These are phyloP conservation scores for Brotula barbata DNA, from an alignment of 2,797 vertebrate genomes.

Conservation along the genomic window DNA sequence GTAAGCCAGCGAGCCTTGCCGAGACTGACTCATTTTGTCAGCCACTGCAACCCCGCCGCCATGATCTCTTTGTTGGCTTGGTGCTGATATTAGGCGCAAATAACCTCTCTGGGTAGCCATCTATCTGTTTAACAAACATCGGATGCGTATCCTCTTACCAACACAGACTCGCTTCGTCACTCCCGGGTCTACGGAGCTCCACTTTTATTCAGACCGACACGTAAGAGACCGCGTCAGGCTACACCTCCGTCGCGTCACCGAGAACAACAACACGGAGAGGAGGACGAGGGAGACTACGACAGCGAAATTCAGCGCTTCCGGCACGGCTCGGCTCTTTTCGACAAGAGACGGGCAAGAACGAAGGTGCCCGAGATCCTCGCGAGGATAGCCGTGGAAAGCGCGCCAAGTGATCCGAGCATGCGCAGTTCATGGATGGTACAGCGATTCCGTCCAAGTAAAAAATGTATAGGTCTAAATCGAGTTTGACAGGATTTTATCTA, in stretches of 20 bases:
- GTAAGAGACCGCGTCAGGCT: constrained; percentile 99
- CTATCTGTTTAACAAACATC: constrained; percentile 87
- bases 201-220: constrained; percentile 99
- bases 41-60: constrained; percentile 91
- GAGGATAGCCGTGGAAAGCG: constrained; percentile 52
- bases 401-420: constrained; percentile 26
- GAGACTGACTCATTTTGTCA: constrained; percentile 77
- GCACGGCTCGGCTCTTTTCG: constrained; percentile 57
- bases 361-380: constrained; percentile 41
- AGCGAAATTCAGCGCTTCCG: constrained; percentile 72
- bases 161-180: constrained; percentile 98
- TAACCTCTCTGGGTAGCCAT: constrained; percentile 67
- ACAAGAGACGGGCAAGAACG: constrained; percentile 56
- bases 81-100: constrained; percentile 70
- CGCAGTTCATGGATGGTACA: background rate
- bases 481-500: too few species aligned
- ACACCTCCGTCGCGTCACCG: constrained; percentile 99
- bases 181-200: constrained; percentile 95
- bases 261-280: constrained; percentile 85
- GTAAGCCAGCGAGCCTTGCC: constrained; percentile 79
- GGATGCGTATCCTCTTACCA: constrained; percentile 96
- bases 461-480: too few species aligned
- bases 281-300: constrained; percentile 77
- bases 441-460: too few species aligned
- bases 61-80: constrained; percentile 87